phyloP scores from a whole-genome alignment of 2,113 vertebrate genomes.

The Heterocephalus glaber region DNA sequence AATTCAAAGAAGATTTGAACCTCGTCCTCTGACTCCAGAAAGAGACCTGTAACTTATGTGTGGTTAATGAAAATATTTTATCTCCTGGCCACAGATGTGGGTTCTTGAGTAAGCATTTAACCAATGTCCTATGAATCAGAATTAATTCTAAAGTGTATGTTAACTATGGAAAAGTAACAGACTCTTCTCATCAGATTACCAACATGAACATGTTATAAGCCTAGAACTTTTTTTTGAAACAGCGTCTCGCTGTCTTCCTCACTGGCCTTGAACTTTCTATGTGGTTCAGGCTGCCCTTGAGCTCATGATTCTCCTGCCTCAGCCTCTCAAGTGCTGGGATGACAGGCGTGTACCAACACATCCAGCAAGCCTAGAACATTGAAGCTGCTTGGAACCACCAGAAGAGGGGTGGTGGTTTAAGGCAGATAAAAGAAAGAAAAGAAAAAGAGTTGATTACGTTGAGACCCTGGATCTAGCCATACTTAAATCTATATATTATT shows the following conservation, averaged over 20 bases:
- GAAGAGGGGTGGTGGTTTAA: accelerated
- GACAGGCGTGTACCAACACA: neutral
- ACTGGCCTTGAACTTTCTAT: neutral
- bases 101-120: neutral
- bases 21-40: neutral
- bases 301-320: neutral
- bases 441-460: neutral
- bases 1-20: constrained; percentile 8
- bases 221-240: neutral
- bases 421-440: neutral
- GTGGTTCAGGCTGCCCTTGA: neutral
- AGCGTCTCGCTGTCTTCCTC: neutral
- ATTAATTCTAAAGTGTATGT: neutral
- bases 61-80: neutral
- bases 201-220: neutral
- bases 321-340: neutral
- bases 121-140: neutral
- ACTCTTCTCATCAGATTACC: neutral
- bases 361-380: neutral
- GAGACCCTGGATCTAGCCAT: neutral
- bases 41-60: neutral
- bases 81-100: neutral
- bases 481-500: neutral
- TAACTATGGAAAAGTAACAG: neutral
- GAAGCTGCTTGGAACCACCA: neutral